Evolutionary conservation across 2,113 vertebrate species (phyloP).

Genomic region (Cebus imitator): DNA sequence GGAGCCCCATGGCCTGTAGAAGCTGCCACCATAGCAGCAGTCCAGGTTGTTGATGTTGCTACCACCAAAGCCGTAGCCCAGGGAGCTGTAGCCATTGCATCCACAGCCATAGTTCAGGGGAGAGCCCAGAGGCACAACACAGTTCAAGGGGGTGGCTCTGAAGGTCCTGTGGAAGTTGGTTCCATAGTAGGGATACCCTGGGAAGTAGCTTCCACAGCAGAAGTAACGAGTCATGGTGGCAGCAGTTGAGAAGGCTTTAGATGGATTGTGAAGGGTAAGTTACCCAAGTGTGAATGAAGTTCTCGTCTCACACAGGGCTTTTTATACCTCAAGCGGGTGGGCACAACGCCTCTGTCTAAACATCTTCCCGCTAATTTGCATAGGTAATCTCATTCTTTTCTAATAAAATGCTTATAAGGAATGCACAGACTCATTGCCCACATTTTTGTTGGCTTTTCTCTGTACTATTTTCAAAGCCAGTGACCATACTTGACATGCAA

Average conservation of each 20-base stretch:
- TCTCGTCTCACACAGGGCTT: neutral
- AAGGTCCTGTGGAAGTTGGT: constrained; percentile 74
- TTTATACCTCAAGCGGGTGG: constrained; percentile 62
- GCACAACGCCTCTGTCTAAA: neutral
- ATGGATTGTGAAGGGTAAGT: neutral
- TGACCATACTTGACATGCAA: neutral
- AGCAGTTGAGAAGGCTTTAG: neutral
- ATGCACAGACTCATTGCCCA: constrained; percentile 50
- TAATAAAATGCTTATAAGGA: constrained; percentile 41
- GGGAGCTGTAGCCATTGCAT: constrained; percentile 57
- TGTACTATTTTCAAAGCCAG: constrained; percentile 56
- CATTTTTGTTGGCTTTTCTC: constrained; percentile 64
- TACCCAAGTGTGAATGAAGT: constrained; percentile 35
- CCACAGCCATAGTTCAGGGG: constrained; percentile 60
- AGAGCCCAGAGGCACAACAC: constrained; percentile 67
- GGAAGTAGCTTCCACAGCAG: constrained; percentile 77
- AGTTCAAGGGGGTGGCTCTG: constrained; percentile 71
- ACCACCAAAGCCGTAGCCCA: constrained; percentile 66
- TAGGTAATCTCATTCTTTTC: constrained; percentile 36
- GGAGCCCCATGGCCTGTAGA: constrained; percentile 65
- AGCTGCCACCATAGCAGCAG: constrained; percentile 61
- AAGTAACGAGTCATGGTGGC: constrained; percentile 73
- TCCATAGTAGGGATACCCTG: constrained; percentile 70
- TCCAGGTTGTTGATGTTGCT: constrained; percentile 40
- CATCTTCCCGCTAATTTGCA: constrained; percentile 30